A percentile compares a stretch with the other conserved stretches of the same genome.
phyloP scores from a whole-genome alignment of 92 coral and sea anemone species.

The Epizoanthus scotinus region DNA sequence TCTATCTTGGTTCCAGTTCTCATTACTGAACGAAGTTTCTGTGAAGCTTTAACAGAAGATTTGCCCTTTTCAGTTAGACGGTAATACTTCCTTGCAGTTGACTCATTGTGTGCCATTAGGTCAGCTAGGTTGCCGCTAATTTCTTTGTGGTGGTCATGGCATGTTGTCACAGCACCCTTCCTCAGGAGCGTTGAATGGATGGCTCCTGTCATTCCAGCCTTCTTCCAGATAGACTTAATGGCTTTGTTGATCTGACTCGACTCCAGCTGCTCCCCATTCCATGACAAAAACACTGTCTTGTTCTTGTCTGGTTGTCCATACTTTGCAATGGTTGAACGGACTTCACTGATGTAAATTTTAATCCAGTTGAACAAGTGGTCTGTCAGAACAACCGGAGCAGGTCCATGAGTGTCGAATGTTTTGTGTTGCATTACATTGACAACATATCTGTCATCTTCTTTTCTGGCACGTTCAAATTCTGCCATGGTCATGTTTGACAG shows the following conservation, averaged over 20 bases:
- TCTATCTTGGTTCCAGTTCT: conserved; percentile 14
- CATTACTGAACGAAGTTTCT: conserved; percentile 33
- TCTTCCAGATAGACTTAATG: conserved; percentile 46
- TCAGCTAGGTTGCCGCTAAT: conserved; percentile 53
- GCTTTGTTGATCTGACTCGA: conserved; percentile 54
- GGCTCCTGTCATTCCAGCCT: conserved; percentile 42
- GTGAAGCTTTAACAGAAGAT: conserved; percentile 55
- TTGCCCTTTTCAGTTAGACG: conserved; percentile 34
- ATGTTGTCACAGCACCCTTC: conserved; percentile 46
- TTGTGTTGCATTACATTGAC: conserved; percentile 51
- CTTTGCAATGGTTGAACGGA: conserved; percentile 32
- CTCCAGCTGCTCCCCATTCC: conserved; percentile 44
- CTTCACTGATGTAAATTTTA: conserved; percentile 26
- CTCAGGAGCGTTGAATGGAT: conserved; percentile 47
- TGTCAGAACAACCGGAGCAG: conserved; percentile 38
- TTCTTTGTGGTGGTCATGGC: conserved; percentile 46
- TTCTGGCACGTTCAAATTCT: conserved; percentile 38
- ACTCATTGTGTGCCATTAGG: conserved; percentile 61
- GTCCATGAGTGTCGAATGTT: conserved; percentile 50
- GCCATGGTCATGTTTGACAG: conserved; percentile 51
- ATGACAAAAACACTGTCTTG: conserved; percentile 42
- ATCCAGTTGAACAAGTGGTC: conserved; percentile 42
- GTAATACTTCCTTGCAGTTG: conserved; percentile 50
- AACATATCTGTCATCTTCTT: conserved; percentile 29
- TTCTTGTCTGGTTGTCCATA: background rate